Percentiles rank a stretch among this genome's conserved stretches.
Evolutionary conservation across 2,888 invertebrate genomes (phyloP).

Genomic region (Drosophila buzzatii): DNA sequence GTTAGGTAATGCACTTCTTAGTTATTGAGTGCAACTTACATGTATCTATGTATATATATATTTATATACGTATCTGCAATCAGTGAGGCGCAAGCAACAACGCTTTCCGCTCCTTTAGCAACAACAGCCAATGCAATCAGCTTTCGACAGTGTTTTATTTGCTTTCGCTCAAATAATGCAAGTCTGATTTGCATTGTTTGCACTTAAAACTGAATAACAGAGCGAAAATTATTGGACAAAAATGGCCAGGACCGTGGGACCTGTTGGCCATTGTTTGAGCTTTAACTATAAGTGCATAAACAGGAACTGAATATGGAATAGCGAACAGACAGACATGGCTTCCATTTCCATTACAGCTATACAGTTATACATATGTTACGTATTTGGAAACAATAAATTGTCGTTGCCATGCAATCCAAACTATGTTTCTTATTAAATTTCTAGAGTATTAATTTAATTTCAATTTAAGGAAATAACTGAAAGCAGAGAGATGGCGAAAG

Average conservation of each 20-base stretch:
- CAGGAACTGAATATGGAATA: too few species aligned
- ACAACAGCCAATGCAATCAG: conserved; percentile 13
- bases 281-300: too few species aligned
- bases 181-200: background rate
- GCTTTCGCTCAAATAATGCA: background rate
- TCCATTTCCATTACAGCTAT: background rate
- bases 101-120: background rate
- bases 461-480: background rate
- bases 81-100: background rate
- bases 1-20: background rate
- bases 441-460: background rate
- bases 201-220: conserved; percentile 4
- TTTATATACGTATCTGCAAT: background rate
- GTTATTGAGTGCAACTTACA: background rate
- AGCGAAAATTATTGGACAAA: background rate
- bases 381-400: too few species aligned
- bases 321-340: background rate
- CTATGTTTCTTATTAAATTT: too few species aligned
- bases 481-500: background rate
- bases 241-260: background rate
- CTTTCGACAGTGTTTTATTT: background rate
- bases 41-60: background rate
- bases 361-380: too few species aligned
- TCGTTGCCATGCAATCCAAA: too few species aligned
- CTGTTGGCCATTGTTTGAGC: background rate